Conservation (phyloP, 2,888 invertebrate species). For the Odontocolon sp. region DNA sequence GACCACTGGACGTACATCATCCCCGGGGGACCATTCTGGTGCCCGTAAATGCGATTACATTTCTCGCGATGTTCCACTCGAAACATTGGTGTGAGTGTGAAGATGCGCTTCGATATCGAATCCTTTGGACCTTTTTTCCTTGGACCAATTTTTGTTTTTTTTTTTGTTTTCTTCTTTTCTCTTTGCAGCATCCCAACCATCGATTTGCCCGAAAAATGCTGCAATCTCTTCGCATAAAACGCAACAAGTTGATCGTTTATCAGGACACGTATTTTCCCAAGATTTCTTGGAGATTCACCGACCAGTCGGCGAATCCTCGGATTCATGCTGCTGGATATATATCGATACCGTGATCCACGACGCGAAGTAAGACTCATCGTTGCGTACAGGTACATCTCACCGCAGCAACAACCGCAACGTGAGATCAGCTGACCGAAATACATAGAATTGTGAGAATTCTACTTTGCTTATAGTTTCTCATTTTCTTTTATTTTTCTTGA, state of each 20-base stretch:
- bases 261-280: background rate
- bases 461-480: background rate
- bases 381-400: background rate
- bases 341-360: background rate
- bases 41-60: conserved; percentile 32
- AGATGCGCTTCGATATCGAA: conserved; percentile 49
- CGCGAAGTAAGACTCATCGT: background rate
- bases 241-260: conserved; percentile 3
- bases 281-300: conserved; percentile 17
- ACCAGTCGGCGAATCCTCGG: conserved; percentile 24
- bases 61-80: conserved; percentile 6
- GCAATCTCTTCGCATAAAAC: conserved; percentile 17
- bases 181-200: background rate
- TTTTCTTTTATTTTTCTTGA: conserved; percentile 30
- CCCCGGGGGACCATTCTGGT: conserved; percentile 41
- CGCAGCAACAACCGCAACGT: conserved; percentile 22
- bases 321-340: background rate
- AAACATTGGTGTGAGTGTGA: background rate
- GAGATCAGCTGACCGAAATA: conserved; percentile 58
- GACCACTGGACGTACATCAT: conserved; percentile 51
- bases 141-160: background rate
- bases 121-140: background rate
- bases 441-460: conserved; percentile 21
- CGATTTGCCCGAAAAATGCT: background rate
- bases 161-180: background rate